phyloP scores from a whole-genome alignment of 35 echinoderm and acorn worm genomes.

The Hemicentrotus pulcherrimus region DNA sequence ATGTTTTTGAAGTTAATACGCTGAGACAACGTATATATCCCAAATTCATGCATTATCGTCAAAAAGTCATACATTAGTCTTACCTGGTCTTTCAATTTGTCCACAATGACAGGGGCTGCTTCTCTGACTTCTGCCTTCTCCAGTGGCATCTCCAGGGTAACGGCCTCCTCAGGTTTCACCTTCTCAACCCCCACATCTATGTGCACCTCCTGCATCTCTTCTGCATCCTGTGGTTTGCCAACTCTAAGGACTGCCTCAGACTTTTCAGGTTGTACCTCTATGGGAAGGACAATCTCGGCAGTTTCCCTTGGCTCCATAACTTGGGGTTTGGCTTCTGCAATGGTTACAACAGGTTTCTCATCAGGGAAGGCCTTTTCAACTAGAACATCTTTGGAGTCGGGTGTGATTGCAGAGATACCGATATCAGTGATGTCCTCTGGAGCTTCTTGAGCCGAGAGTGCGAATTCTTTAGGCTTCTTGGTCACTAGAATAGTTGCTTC shows the following conservation, averaged over 20 bases:
- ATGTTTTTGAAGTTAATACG: neutral
- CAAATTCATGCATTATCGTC: neutral
- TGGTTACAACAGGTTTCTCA: neutral
- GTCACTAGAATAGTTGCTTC: neutral
- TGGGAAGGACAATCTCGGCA: slow-evolving; percentile 32
- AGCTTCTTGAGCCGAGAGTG: slow-evolving; percentile 21
- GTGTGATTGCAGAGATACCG: slow-evolving; percentile 38
- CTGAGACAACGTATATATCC: neutral
- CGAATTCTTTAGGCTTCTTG: slow-evolving; percentile 29
- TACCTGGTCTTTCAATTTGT: slow-evolving; percentile 69
- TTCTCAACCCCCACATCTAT: neutral
- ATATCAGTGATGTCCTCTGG: slow-evolving; percentile 22
- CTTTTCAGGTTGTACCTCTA: slow-evolving; percentile 9
- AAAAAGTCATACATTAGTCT: neutral
- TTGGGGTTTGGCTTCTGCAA: slow-evolving; percentile 33
- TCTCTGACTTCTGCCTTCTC: slow-evolving; percentile 42
- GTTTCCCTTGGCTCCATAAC: slow-evolving; percentile 26
- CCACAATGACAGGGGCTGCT: slow-evolving; percentile 64
- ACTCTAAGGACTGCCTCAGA: slow-evolving; percentile 34
- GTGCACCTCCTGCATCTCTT: slow-evolving; percentile 48
- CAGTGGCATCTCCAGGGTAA: neutral
- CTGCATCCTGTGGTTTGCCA: slow-evolving; percentile 41
- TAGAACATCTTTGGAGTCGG: slow-evolving; percentile 42
- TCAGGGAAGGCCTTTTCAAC: slow-evolving; percentile 28
- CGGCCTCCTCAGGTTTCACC: slow-evolving; percentile 30